These are phyloP conservation scores for Thripadectes ignobilis DNA, from an alignment of 2,797 vertebrate genomes.

Conservation along the genomic window DNA sequence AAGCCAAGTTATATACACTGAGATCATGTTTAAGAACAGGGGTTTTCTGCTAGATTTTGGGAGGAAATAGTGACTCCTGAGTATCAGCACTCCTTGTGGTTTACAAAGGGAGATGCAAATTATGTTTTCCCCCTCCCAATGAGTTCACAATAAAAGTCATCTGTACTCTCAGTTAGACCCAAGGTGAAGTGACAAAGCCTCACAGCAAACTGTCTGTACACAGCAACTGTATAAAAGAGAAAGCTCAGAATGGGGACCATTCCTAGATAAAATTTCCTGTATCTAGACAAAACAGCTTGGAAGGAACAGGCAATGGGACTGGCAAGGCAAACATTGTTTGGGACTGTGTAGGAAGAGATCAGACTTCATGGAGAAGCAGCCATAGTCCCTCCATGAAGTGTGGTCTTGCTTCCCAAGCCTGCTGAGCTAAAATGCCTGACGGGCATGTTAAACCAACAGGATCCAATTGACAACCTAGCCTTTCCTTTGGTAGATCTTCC, in stretches of 20 bases:
- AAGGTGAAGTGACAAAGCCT: not conserved
- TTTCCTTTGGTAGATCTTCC: not conserved
- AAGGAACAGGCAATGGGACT: not conserved
- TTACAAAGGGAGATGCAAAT: not conserved
- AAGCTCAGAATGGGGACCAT: not conserved
- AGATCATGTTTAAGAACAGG: not conserved
- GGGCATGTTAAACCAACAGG: not conserved
- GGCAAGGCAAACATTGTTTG: not conserved
- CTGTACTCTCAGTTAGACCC: not conserved
- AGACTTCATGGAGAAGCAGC: not conserved
- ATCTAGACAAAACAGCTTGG: not conserved
- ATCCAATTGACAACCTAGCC: not conserved
- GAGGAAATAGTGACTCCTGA: not conserved
- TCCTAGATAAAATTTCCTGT: not conserved
- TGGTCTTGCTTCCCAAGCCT: not conserved
- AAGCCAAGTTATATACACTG: not conserved
- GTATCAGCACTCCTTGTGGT: not conserved
- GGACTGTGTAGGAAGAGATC: not conserved
- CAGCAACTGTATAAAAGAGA: not conserved
- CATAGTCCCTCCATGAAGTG: accelerated
- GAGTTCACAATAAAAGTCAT: not conserved
- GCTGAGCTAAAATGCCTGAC: not conserved
- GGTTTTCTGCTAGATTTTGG: not conserved
- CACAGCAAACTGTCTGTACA: not conserved
- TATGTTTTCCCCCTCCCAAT: not conserved